phyloP scores from a whole-genome alignment of 2,888 invertebrate species.

The Gnatocerus cornutus region DNA sequence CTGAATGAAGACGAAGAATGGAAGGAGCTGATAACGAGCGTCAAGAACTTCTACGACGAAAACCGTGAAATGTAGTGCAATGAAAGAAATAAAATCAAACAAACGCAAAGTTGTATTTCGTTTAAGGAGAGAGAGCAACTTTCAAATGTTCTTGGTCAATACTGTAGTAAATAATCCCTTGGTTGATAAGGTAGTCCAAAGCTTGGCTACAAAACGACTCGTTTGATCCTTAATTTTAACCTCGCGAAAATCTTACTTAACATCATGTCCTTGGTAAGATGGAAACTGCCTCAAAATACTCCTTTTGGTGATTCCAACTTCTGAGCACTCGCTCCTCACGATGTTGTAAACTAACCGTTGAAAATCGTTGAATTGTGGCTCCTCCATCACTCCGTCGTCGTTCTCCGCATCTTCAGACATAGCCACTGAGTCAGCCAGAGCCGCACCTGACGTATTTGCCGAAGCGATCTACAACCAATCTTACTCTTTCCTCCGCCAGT shows the following conservation, averaged over 20 bases:
- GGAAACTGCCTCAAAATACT: slow-evolving; percentile 63
- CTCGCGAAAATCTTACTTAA: slow-evolving; percentile 50
- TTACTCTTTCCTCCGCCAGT: too few species aligned
- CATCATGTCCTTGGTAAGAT: slow-evolving; percentile 61
- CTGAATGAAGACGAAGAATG: slow-evolving; percentile 65
- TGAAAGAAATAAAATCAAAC: not conserved
- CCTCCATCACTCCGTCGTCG: not conserved
- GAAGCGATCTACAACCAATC: not conserved
- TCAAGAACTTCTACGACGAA: slow-evolving; percentile 60
- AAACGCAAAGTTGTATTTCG: not conserved
- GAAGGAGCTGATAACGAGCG: slow-evolving; percentile 63
- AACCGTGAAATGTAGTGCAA: slow-evolving; percentile 6
- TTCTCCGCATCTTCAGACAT: not conserved
- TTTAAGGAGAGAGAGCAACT: slow-evolving; percentile 55
- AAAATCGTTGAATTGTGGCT: slow-evolving; percentile 57
- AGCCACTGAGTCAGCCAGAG: slow-evolving; percentile 65
- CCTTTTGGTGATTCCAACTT: slow-evolving; percentile 60
- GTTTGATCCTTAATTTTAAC: slow-evolving; percentile 20
- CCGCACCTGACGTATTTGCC: slow-evolving; percentile 63
- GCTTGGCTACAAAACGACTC: slow-evolving; percentile 71
- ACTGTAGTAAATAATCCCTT: slow-evolving; percentile 87
- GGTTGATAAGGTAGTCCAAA: slow-evolving; percentile 80
- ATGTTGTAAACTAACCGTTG: slow-evolving; percentile 65
- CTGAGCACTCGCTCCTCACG: slow-evolving; percentile 58
- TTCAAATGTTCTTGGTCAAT: slow-evolving; percentile 85